These are phyloP conservation scores for Eupithecia insigniata DNA, from an alignment of 2,888 invertebrate species.

Conservation along the genomic window DNA sequence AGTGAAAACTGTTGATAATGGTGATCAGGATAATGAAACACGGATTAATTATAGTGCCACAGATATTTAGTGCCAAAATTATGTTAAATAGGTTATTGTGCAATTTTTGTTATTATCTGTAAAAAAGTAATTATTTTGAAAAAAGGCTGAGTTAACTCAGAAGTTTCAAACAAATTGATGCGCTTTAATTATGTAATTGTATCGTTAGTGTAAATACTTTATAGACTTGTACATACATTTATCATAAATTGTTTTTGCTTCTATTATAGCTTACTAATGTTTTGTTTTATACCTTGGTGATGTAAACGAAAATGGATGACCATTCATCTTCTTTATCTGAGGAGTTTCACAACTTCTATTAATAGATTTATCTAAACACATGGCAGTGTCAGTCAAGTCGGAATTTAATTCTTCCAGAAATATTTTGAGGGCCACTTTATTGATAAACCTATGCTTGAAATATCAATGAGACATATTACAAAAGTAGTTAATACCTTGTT, in stretches of 20 bases:
- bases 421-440: slow-evolving; percentile 72
- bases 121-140: slow-evolving; percentile 71
- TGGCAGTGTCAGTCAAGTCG: slow-evolving; percentile 10
- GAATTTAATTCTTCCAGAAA: slow-evolving; percentile 50
- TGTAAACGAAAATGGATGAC: slow-evolving; percentile 50
- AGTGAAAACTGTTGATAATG: slow-evolving; percentile 73
- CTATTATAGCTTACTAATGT: slow-evolving; percentile 73
- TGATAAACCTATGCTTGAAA: slow-evolving; percentile 62
- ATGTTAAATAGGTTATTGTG: slow-evolving; percentile 82
- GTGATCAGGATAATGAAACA: slow-evolving; percentile 76
- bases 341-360: not conserved
- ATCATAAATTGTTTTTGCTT: slow-evolving; percentile 80
- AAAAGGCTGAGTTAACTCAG: slow-evolving; percentile 73
- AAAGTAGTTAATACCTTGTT: slow-evolving; percentile 64
- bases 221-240: slow-evolving; percentile 49
- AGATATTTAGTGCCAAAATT: slow-evolving; percentile 87
- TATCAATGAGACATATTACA: slow-evolving; percentile 82
- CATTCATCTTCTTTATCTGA: slow-evolving; percentile 35
- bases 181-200: slow-evolving; percentile 76
- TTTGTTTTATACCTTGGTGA: slow-evolving; percentile 71
- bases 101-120: slow-evolving; percentile 80
- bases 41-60: slow-evolving; percentile 83
- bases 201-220: slow-evolving; percentile 61
- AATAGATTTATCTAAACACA: slow-evolving; percentile 3
- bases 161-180: slow-evolving; percentile 78